phyloP scores from a whole-genome alignment of 2,113 vertebrate species.

The Morone chrysops region DNA sequence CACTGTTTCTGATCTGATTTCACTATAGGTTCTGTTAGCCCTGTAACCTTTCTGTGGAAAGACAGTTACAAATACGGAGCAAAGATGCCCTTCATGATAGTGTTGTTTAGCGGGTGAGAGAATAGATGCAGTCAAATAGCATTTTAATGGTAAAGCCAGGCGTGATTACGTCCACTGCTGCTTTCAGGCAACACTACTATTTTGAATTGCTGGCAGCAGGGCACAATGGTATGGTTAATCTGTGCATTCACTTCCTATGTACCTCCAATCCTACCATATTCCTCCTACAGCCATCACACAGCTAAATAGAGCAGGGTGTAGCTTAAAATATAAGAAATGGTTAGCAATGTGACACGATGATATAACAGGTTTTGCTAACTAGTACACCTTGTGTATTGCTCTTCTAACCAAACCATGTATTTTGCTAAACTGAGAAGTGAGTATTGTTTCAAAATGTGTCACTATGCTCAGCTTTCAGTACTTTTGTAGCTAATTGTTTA shows the following conservation, averaged over 20 bases:
- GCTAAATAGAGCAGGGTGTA: background rate
- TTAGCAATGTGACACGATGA: no score
- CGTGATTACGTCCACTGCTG: background rate
- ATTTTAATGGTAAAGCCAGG: background rate
- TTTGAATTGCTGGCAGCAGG: background rate
- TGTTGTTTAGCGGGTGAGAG: background rate
- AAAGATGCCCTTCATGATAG: slow-evolving; percentile 9
- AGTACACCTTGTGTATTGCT: no score
- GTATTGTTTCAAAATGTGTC: background rate
- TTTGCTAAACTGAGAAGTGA: background rate
- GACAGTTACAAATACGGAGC: slow-evolving; percentile 33
- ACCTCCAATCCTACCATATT: background rate
- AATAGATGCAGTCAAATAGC: background rate
- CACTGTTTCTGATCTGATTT: slow-evolving; percentile 54
- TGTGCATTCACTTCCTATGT: background rate
- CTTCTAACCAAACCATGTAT: background rate
- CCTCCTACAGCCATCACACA: background rate
- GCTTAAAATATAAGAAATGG: background rate
- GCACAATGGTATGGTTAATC: background rate
- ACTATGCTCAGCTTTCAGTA: background rate
- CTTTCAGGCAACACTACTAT: background rate
- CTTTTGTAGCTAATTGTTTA: background rate
- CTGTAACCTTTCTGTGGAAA: slow-evolving; percentile 50
- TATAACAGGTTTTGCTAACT: background rate
- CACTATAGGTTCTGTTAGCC: slow-evolving; percentile 40